A percentile compares a stretch with the other conserved stretches of the same genome.
These are phyloP conservation scores for Bembecia ichneumoniformis DNA, from an alignment of 2,888 invertebrate species.

Conservation along the genomic window DNA sequence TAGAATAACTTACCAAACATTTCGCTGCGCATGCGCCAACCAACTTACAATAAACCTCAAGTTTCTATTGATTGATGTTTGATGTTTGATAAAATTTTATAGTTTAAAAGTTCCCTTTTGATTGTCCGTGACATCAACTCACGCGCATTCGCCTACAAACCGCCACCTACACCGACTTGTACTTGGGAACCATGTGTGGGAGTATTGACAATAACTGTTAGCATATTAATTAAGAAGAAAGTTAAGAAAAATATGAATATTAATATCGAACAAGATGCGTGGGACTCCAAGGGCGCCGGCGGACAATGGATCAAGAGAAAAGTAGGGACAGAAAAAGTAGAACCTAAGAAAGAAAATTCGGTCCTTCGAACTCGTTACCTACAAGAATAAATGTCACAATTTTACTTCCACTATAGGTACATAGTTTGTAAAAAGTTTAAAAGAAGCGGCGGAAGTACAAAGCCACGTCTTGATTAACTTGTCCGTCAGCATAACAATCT, in stretches of 20 bases:
- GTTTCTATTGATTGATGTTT: too few relatives aligned
- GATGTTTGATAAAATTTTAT: too few relatives aligned
- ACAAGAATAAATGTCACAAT: too few relatives aligned
- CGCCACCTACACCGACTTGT: slow-evolving; percentile 35
- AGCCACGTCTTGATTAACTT: background rate
- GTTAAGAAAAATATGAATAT: slow-evolving; percentile 56
- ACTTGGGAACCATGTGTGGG: slow-evolving; percentile 48
- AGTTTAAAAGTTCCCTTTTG: slow-evolving; percentile 19
- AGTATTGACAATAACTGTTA: slow-evolving; percentile 64
- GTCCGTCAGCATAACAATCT: background rate
- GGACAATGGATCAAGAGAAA: too few relatives aligned
- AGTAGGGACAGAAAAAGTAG: too few relatives aligned
- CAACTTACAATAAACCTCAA: too few relatives aligned
- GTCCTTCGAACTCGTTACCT: background rate
- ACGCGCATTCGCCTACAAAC: slow-evolving; percentile 43
- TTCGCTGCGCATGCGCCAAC: too few relatives aligned
- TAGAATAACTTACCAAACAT: too few relatives aligned
- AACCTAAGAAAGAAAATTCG: background rate
- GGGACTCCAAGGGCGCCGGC: background rate
- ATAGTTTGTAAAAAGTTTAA: too few relatives aligned
- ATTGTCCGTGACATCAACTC: slow-evolving; percentile 52
- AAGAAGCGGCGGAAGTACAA: too few relatives aligned
- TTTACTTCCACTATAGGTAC: too few relatives aligned
- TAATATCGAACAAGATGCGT: slow-evolving; percentile 16
- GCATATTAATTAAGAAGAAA: slow-evolving; percentile 70